Evolutionary conservation across 2,888 invertebrate species (phyloP).

Genomic region (Galerucella pusilla): DNA sequence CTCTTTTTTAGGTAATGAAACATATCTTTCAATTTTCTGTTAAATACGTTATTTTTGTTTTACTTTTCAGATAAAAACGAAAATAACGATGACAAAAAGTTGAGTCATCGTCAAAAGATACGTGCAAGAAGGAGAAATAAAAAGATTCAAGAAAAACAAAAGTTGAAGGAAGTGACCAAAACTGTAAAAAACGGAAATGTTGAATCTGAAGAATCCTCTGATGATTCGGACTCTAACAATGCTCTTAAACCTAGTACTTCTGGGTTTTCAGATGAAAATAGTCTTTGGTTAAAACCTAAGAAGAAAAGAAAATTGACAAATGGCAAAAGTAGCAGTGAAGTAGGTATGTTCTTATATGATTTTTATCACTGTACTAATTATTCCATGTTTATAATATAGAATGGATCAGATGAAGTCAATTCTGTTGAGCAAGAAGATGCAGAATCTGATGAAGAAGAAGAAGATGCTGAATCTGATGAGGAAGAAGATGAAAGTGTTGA

Average conservation of each 20-base stretch:
- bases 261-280: constrained; percentile 79
- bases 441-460: constrained; percentile 44
- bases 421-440: not conserved
- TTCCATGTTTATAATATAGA: not conserved
- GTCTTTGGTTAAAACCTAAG: constrained; percentile 76
- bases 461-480: constrained; percentile 47
- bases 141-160: constrained; percentile 53
- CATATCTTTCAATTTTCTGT: constrained; percentile 8
- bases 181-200: constrained; percentile 43
- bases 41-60: not conserved
- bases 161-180: constrained; percentile 34
- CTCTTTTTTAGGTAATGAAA: constrained; percentile 63
- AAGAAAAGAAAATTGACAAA: constrained; percentile 58
- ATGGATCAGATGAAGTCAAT: not conserved
- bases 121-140: constrained; percentile 55
- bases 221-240: constrained; percentile 57
- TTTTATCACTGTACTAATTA: no score
- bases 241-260: constrained; percentile 49
- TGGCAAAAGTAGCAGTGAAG: constrained; percentile 55
- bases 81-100: constrained; percentile 64
- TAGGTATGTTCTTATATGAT: not conserved
- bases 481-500: constrained; percentile 56
- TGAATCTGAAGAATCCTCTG: constrained; percentile 41
- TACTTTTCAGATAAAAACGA: constrained; percentile 65
- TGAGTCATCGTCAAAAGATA: constrained; percentile 68